Evolutionary conservation across 2,888 invertebrate species (phyloP), one percentile per base, ranked within the genome.

Genomic region (Melipona beecheii): DNA sequence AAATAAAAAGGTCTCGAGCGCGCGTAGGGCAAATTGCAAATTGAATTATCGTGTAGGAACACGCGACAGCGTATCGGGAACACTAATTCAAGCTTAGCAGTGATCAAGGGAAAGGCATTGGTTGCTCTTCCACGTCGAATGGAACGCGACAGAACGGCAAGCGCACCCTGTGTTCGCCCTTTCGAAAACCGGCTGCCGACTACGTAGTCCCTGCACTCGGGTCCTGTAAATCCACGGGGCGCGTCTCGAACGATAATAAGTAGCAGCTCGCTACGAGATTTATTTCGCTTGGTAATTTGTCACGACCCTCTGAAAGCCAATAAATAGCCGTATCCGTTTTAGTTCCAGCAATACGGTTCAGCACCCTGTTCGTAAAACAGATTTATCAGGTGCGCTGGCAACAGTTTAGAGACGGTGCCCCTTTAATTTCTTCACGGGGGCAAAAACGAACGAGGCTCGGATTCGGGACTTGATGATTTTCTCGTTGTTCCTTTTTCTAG

Each of bases 41-140:
- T 83, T 43, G 76, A 76, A 83, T 83, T 76, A 73, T 31, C 54
- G 64, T n/a, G 69, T 65, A 80, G 21, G 27, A 52, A 21, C 60
- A n/a, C 27, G 58, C 52, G 43, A 72, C 21, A 49, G 62, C 36
- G 36, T 27, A 74, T 70, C 64, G 66, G 52, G 49, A n/a, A 60
- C 19, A 52, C 43, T 78, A 78, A 84, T 75, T 84, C 58, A 69
- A 78, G 78, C 75, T 81, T 68, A 75, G 31, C 54, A 54, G 36
- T 49, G 52, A 72, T 71, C 66, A 52, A 52, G 49, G 24, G 31
- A 58, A 73, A 78, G n/a, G 70, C 72, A 70, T 24, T 19, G 43
- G 9, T 3, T 6, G 17, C 15, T 15, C 17, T 60, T 60, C 9
- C 2, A 11, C 9, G 1, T 11, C 5, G 24, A 52, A 52, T 27